Conservation (phyloP, 1,140 invertebrate species). For the Papilio aristodemus region DNA sequence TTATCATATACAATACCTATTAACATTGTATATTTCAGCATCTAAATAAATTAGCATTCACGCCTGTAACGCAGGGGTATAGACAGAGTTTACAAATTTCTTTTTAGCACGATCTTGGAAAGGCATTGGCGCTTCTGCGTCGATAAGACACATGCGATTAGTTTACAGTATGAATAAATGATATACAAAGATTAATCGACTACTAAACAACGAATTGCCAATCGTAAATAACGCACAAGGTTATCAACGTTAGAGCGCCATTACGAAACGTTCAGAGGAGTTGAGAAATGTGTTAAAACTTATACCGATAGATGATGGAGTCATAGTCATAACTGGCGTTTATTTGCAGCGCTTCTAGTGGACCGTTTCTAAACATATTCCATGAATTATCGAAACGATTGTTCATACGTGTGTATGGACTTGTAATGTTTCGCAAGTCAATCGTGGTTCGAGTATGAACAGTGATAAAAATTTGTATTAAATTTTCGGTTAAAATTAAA, state of each 20-base stretch:
- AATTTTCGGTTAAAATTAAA: not conserved
- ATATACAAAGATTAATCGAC: not conserved
- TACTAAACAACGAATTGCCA: not conserved
- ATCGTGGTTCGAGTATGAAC: not conserved
- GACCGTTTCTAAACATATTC: not conserved
- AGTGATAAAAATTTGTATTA: not conserved
- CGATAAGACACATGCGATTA: not conserved
- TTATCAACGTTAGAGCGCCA: conserved; percentile 10
- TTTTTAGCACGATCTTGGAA: too few relatives aligned
- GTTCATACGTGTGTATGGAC: not conserved
- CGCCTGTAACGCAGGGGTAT: too few relatives aligned
- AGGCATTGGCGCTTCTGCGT: too few relatives aligned
- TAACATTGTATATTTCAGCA: too few relatives aligned
- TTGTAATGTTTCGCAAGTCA: not conserved
- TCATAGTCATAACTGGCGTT: conserved; percentile 8
- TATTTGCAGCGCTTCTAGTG: not conserved
- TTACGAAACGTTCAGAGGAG: conserved; percentile 15
- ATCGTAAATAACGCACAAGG: conserved; percentile 2
- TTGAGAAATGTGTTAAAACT: conserved; percentile 4
- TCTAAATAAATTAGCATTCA: too few relatives aligned
- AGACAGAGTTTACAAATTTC: too few relatives aligned
- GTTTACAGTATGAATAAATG: not conserved
- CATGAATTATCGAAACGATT: conserved; percentile 1
- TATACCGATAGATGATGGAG: conserved; percentile 10
- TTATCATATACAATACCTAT: too few relatives aligned